Percentiles rank a stretch among this genome's conserved stretches.
phyloP scores from a whole-genome alignment of 2,888 invertebrate genomes.

The Mesoligia furuncula region DNA sequence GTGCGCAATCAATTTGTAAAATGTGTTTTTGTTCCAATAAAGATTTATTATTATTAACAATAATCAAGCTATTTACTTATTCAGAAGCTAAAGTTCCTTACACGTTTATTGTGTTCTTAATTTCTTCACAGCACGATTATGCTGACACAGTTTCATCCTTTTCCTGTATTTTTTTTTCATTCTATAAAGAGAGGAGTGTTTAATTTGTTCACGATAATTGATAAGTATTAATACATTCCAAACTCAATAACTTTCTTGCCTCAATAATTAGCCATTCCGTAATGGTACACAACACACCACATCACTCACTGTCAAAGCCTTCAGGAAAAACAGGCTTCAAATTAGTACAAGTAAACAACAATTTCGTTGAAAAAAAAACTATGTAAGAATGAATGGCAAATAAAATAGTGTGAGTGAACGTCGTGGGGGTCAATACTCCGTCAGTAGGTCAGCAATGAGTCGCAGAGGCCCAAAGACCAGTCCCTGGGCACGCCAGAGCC shows the following conservation, averaged over 20 bases:
- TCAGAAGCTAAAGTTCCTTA: background rate
- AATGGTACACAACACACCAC: background rate
- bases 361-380: slow-evolving; percentile 44
- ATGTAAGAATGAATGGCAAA: slow-evolving; percentile 56
- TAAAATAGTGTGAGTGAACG: slow-evolving; percentile 64
- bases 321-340: slow-evolving; percentile 23
- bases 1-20: too few relatives aligned
- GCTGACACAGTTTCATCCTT: background rate
- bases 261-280: background rate
- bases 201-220: background rate
- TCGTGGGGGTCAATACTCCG: slow-evolving; percentile 83
- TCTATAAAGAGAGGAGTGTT: background rate
- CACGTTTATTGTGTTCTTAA: background rate
- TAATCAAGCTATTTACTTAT: background rate
- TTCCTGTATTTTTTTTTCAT: background rate
- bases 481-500: slow-evolving; percentile 66
- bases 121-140: background rate
- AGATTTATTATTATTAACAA: too few relatives aligned
- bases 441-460: slow-evolving; percentile 83
- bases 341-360: slow-evolving; percentile 33
- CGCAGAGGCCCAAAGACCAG: slow-evolving; percentile 73
- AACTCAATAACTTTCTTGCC: background rate
- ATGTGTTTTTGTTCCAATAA: too few relatives aligned
- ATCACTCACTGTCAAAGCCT: background rate
- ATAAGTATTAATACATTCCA: background rate